phyloP scores from a whole-genome alignment of 2,113 vertebrate genomes.

The Crocuta crocuta region DNA sequence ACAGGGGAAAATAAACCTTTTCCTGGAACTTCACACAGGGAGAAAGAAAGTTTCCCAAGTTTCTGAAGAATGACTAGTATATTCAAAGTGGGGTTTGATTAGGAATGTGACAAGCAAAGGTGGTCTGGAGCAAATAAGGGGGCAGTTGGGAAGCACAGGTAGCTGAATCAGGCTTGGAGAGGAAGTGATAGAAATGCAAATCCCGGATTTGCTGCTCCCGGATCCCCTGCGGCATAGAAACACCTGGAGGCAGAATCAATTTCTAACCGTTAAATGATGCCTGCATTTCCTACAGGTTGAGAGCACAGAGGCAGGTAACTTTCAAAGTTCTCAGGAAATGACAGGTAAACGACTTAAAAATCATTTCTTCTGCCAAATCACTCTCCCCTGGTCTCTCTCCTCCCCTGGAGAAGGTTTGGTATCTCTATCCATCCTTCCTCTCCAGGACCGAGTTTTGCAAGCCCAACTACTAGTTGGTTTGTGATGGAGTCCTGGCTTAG shows the following conservation, averaged over 20 bases:
- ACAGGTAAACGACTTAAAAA: constrained; percentile 42
- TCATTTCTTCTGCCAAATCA: not conserved
- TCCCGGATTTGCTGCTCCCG: not conserved
- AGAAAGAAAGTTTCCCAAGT: constrained; percentile 61
- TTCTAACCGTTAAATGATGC: not conserved
- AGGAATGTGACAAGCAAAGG: constrained; percentile 42
- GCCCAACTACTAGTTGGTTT: not conserved
- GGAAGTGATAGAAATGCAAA: constrained; percentile 63
- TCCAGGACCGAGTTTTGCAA: not conserved
- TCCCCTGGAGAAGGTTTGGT: not conserved
- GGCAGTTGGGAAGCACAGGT: not conserved
- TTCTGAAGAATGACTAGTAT: constrained; percentile 48
- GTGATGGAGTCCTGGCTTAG: not conserved
- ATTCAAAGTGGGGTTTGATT: constrained; percentile 60
- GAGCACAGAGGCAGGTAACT: constrained; percentile 39
- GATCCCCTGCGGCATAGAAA: not conserved
- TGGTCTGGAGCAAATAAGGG: constrained; percentile 44
- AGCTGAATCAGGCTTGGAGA: not conserved
- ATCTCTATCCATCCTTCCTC: not conserved
- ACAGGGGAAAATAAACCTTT: constrained; percentile 67
- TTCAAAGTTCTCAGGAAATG: constrained; percentile 57
- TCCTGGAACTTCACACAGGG: constrained; percentile 65
- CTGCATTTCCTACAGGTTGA: constrained; percentile 24
- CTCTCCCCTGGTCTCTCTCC: not conserved
- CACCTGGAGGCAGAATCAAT: constrained; percentile 70